Base-by-base conservation (phyloP, 2,888 invertebrate genomes). In the Labia minor region DNA sequence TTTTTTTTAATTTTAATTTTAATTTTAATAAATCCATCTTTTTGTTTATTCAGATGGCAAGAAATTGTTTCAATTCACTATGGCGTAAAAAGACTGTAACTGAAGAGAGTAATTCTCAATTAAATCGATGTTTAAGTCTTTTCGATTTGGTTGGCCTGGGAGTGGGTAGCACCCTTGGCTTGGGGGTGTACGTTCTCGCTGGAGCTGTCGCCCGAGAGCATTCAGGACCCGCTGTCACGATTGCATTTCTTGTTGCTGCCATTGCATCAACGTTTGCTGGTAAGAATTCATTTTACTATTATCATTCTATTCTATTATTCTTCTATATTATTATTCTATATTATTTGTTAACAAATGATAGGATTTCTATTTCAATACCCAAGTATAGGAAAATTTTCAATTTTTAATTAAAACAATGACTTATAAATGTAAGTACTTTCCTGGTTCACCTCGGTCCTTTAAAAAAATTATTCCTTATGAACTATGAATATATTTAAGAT, bases 151-250 rank as follows among this genome's bases (percentile, higher is more conserved):
- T 93, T 0, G 89, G 91, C 0, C 80, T 96, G 21, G 96, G 89
- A 0, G 88, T 93, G 37, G 93, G 93, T 69, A 87, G 90, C 70
- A 93, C 93, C 0, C 84, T 97, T 14, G 97, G 97, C 0, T 83
- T 96, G 21, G 97, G 97, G 0, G 95, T 96, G 14, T 97, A 97
- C 77, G 95, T 97, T 63, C 80, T 97, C 69, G 95, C 93, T 3
- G 95, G 95, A 0, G 85, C 89, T 10, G 94, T 95, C 1, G 94
- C 95, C 10, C 89, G 86, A 75, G 84, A 86, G 61, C 86, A 87
- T 1, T 92, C 95, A 0, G 97, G 97, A 0, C 97, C 97, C 0
- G 92, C 93, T 0, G 93, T 95, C 1, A 88, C 91, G 4, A 74
- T 97, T 18, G 94, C 95, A 37, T 96, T 96, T 76, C 79, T 95